Base-by-base conservation (phyloP, 2,888 invertebrate genomes). In the Dexiosoma caninum region DNA sequence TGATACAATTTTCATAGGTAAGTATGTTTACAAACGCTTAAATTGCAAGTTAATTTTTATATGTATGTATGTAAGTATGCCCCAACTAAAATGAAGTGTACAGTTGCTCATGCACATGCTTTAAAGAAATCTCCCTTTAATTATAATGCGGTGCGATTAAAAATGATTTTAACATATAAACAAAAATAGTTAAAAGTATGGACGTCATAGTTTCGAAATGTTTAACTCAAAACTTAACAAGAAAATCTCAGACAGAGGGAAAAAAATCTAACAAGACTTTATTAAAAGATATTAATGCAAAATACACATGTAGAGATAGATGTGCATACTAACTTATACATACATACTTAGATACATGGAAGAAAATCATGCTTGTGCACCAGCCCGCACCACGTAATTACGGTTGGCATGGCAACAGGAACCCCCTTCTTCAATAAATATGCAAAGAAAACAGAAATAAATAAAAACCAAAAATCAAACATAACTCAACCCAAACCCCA, bases 341-440 rank as follows among this genome's bases (percentile, higher is more conserved):
- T 27, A 27, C 27, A 27, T 27, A 27, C 3, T 5, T 27, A 6
- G 4, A 27, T 27, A 66, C 49, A 40, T 10, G 21, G 64, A 64
- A 71, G 27, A 64, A 62, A 75, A 75, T 59, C 14, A 53, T 30
- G 49, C 49, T 40, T 16, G 23, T 32, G 46, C 55, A 60, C 35
- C 27, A 32, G 12, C 77, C 55, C 57, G 62, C 53, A 69, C 27
- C 6, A 5, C 3, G 76, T 74, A 81, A 81, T 72, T 81, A 77
- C 64, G 62, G 53, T 77, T 81, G 72, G 81, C 81, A 77, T 81
- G 72, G 81, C 81, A 77, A 77, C 81, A 77, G 64, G 44, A 76
- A 66, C 59, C 75, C 80, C 79, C 70, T 40, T 40, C 46, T 49
- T 27, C 23, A 70, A 70, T 70, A 70, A 35, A 40, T 62, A 0